Conservation (phyloP, 2,797 vertebrate genomes). For the Centropyge bicolor region DNA sequence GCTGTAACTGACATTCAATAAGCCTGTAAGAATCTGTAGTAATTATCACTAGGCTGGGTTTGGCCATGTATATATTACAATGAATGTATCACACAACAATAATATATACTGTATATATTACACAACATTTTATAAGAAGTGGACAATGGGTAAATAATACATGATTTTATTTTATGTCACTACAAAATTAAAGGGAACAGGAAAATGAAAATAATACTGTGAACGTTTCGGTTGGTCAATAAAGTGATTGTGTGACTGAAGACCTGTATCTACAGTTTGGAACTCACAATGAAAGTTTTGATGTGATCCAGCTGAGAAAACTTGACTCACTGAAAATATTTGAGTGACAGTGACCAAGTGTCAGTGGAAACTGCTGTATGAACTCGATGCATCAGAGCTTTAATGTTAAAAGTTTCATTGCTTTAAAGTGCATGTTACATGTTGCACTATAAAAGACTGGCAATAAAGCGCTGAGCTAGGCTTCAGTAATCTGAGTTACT, state of each 20-base stretch:
- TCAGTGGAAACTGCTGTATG: not conserved
- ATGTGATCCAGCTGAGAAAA: not conserved
- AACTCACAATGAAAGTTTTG: slow-evolving; percentile 2
- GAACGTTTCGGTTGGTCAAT: slow-evolving; percentile 2
- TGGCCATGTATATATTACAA: not conserved
- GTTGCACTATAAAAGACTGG: slow-evolving; percentile 3
- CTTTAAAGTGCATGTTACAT: not conserved
- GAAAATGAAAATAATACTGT: slow-evolving; percentile 14
- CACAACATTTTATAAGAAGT: slow-evolving; percentile 6
- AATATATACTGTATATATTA: not conserved
- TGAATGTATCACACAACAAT: slow-evolving; percentile 7
- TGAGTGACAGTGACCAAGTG: not conserved
- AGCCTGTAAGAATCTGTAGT: not conserved
- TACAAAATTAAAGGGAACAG: not conserved
- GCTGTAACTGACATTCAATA: not conserved
- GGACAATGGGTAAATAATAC: not conserved
- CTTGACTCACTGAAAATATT: not conserved
- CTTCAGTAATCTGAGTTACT: not conserved
- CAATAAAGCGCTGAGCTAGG: not conserved
- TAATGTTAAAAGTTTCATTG: not conserved
- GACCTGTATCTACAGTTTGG: not conserved
- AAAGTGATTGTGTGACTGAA: not conserved
- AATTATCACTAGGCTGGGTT: slow-evolving; percentile 8
- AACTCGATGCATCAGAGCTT: not conserved
- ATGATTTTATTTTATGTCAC: not conserved